Conservation (phyloP, 2,888 invertebrate species). For the Pherbina coryleti region DNA sequence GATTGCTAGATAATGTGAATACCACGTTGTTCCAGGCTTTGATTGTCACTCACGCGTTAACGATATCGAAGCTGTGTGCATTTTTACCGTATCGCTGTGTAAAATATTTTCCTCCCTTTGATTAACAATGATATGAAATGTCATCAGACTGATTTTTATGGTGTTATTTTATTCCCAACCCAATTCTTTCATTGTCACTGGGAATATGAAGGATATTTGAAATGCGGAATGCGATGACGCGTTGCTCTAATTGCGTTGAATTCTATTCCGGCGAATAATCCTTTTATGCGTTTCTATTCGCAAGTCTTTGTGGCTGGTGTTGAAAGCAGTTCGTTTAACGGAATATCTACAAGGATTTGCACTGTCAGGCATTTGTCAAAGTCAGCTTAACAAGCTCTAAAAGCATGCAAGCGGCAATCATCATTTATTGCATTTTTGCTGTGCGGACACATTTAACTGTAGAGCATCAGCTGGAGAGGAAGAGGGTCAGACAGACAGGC, state of each 20-base stretch:
- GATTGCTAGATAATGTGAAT: neutral
- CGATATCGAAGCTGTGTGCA: neutral
- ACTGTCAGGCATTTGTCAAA: constrained; percentile 49
- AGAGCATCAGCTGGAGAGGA: neutral
- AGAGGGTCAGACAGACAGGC: too few relatives aligned
- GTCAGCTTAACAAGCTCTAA: constrained; percentile 51
- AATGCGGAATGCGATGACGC: neutral
- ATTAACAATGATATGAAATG: too few relatives aligned
- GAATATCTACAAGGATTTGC: constrained; percentile 38
- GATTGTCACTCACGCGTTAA: neutral
- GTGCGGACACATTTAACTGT: neutral
- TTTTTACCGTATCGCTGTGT: too few relatives aligned
- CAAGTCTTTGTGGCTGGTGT: neutral
- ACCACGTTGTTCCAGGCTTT: neutral
- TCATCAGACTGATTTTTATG: too few relatives aligned
- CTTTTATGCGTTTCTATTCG: constrained; percentile 1
- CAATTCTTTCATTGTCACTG: neutral
- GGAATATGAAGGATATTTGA: neutral
- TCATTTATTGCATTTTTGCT: constrained; percentile 28
- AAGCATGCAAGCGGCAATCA: constrained; percentile 41
- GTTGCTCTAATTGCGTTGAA: neutral
- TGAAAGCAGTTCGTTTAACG: constrained; percentile 19
- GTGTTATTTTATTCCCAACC: too few relatives aligned
- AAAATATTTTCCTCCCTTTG: too few relatives aligned
- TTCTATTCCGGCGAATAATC: neutral